phyloP scores from a whole-genome alignment of 1,140 invertebrate species.

The Planococcus citri region DNA sequence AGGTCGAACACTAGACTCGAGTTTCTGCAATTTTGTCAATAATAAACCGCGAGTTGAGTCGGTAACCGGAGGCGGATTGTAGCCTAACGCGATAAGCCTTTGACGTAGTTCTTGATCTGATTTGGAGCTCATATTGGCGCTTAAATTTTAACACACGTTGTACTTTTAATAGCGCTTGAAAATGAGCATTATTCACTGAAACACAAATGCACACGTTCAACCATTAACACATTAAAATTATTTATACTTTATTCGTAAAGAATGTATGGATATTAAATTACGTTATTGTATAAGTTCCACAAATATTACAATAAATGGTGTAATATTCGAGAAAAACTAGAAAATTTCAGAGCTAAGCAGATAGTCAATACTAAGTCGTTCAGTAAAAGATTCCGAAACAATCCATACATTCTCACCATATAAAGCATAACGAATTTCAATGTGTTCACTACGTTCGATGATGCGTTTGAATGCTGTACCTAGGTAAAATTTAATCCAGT shows the following conservation, averaged over 20 bases:
- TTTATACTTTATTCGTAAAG: slow-evolving; percentile 8
- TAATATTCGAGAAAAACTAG: neutral
- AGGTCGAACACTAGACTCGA: slow-evolving; percentile 15
- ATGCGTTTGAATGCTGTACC: neutral
- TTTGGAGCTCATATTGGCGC: slow-evolving; percentile 4
- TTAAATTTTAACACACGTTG: neutral
- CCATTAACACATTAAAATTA: slow-evolving; percentile 13
- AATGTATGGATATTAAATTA: slow-evolving; percentile 5
- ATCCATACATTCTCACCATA: slow-evolving; percentile 17
- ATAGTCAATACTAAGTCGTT: slow-evolving; percentile 9
- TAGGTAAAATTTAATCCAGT: too few relatives aligned
- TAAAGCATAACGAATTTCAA: slow-evolving; percentile 14
- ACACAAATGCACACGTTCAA: neutral
- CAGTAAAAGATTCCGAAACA: neutral
- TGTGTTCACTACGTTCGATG: neutral
- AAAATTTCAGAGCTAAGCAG: neutral
- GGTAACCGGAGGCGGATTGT: slow-evolving; percentile 21
- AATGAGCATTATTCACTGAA: slow-evolving; percentile 1
- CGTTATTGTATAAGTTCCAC: too few relatives aligned
- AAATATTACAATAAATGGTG: too few relatives aligned
- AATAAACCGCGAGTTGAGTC: slow-evolving; percentile 10
- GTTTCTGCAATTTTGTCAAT: slow-evolving; percentile 17
- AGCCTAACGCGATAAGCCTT: neutral
- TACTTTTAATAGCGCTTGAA: neutral
- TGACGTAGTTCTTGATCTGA: slow-evolving; percentile 21